A percentile compares a stretch with the other conserved stretches of the same genome.
These are phyloP conservation scores for Alethe diademata DNA, from an alignment of 2,113 vertebrate species.

Conservation along the genomic window DNA sequence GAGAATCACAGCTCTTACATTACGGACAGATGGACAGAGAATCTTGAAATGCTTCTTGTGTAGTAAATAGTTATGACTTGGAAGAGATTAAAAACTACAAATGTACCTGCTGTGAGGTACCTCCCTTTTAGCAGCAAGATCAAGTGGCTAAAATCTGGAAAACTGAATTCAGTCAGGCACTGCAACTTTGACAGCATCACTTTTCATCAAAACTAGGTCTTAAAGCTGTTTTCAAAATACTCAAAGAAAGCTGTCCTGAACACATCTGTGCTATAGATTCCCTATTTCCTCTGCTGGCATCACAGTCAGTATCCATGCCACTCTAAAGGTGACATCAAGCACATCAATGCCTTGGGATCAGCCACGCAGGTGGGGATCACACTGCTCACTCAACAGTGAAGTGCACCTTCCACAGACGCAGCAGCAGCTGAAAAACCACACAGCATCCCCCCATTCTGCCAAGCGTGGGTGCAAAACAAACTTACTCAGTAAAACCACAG, in stretches of 20 bases:
- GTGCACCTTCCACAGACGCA: not conserved
- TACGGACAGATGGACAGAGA: not conserved
- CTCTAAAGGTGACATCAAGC: not conserved
- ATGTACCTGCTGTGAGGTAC: not conserved
- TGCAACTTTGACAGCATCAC: not conserved
- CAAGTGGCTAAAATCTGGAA: not conserved
- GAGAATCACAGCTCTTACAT: not conserved
- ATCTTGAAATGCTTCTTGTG: not conserved
- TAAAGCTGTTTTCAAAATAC: not conserved
- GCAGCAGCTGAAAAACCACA: not conserved
- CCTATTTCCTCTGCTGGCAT: not conserved
- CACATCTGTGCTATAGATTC: not conserved
- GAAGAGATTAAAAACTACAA: not conserved
- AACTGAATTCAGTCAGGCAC: not conserved
- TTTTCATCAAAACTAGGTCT: not conserved
- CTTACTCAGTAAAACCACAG: accelerated
- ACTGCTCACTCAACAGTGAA: not conserved
- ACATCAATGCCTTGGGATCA: not conserved
- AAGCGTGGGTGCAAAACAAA: not conserved
- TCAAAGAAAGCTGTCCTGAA: not conserved
- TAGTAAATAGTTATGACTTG: not conserved
- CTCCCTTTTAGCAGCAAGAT: not conserved
- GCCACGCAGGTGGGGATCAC: not conserved
- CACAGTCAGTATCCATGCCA: not conserved
- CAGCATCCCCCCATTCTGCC: not conserved